Conservation (phyloP, 1,140 invertebrate genomes). For the Helicoverpa armigera region DNA sequence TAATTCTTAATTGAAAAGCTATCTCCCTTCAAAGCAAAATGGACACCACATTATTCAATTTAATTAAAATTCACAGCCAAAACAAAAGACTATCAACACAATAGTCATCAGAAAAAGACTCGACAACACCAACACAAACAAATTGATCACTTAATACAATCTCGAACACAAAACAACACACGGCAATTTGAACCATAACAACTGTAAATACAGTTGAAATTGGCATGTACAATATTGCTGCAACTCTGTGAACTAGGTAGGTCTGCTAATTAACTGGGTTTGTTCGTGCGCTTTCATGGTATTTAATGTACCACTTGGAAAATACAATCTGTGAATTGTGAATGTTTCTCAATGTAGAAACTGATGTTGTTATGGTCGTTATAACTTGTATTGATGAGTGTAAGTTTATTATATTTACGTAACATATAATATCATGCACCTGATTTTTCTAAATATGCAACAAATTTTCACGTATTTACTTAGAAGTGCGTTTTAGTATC, state of each 20-base stretch:
- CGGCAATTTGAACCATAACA: not conserved
- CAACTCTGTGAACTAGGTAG: constrained; percentile 36
- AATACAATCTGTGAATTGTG: constrained; percentile 33
- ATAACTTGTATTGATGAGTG: not conserved
- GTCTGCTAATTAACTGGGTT: constrained; percentile 32
- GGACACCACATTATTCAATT: not conserved
- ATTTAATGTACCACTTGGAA: constrained; percentile 37
- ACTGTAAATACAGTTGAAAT: not conserved
- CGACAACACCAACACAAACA: constrained; percentile 10
- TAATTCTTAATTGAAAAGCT: not conserved
- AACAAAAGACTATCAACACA: not conserved
- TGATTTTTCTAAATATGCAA: too few species aligned
- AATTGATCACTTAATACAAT: constrained; percentile 19
- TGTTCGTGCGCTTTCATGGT: constrained; percentile 21
- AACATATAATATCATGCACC: too few species aligned
- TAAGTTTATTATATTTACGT: not conserved
- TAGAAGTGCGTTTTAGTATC: too few species aligned
- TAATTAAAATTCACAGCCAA: not conserved
- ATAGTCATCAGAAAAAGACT: not conserved
- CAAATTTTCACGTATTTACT: too few species aligned
- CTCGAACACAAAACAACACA: not conserved
- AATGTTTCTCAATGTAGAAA: constrained; percentile 29
- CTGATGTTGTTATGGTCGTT: constrained; percentile 1
- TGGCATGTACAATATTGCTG: not conserved
- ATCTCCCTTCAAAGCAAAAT: too few species aligned